A percentile compares a stretch with the other conserved stretches of the same genome.
Evolutionary conservation across 2,113 vertebrate genomes (phyloP).

Genomic region (Nannobrachium achirus): DNA sequence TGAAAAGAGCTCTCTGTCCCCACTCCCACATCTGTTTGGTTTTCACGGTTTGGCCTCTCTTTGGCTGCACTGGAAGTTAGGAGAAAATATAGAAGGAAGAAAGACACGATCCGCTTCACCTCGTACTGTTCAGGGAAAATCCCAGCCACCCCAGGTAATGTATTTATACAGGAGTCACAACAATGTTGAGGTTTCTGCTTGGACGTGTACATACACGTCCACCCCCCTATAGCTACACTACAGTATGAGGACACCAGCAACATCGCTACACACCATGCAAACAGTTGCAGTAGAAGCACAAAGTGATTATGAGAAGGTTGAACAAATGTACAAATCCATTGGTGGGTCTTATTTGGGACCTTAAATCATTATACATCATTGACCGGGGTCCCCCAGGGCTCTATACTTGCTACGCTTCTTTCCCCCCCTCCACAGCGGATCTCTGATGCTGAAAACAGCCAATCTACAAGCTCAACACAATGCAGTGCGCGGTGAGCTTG

Average conservation of each 20-base stretch:
- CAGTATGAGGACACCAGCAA: conserved; percentile 14
- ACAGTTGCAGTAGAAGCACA: conserved; percentile 9
- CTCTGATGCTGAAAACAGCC: too few species aligned
- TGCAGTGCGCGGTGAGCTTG: too few species aligned
- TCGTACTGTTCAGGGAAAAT: conserved; percentile 61
- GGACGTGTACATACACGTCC: conserved; percentile 46
- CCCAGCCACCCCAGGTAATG: conserved; percentile 49
- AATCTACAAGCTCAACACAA: too few species aligned
- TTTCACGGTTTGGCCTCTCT: conserved; percentile 57
- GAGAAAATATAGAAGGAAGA: conserved; percentile 41
- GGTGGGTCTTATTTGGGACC: conserved; percentile 23
- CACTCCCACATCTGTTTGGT: conserved; percentile 66
- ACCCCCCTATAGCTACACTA: background rate
- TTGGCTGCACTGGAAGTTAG: conserved; percentile 48
- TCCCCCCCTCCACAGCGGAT: too few species aligned
- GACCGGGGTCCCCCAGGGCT: too few species aligned
- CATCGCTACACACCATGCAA: background rate
- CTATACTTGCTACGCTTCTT: too few species aligned
- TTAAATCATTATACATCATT: conserved; percentile 38
- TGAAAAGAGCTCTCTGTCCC: conserved; percentile 70
- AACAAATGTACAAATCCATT: conserved; percentile 33
- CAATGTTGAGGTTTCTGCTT: conserved; percentile 28
- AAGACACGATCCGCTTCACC: conserved; percentile 46
- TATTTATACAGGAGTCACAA: conserved; percentile 36
- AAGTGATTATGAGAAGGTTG: conserved; percentile 32